Conservation (phyloP, 2,888 invertebrate genomes). For the Chloromyia formosa region DNA sequence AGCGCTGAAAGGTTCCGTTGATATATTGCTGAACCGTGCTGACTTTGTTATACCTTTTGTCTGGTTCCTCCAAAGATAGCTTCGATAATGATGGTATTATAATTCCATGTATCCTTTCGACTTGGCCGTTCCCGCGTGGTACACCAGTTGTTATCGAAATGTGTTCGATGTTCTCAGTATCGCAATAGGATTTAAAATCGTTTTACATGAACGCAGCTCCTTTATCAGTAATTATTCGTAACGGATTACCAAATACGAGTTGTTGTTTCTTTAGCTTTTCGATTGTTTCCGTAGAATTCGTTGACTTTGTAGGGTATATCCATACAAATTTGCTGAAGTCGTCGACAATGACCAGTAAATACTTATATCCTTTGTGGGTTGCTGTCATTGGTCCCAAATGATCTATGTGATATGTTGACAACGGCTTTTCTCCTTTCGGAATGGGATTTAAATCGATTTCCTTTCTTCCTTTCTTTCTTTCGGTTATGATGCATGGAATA, state of each 20-base stretch:
- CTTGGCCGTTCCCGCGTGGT: not conserved
- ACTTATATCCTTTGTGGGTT: not conserved
- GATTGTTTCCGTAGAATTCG: not conserved
- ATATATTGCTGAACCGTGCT: not conserved
- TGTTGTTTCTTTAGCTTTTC: not conserved
- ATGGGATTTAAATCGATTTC: not conserved
- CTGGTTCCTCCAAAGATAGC: constrained; percentile 32
- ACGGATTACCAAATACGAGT: not conserved
- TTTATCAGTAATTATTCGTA: not conserved
- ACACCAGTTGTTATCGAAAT: constrained; percentile 2
- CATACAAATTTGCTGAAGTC: not conserved
- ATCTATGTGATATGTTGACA: not conserved
- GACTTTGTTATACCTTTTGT: constrained; percentile 51
- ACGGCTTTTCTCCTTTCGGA: not conserved
- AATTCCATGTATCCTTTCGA: constrained; percentile 45
- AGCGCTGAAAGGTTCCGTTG: no score
- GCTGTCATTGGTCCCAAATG: constrained; percentile 1
- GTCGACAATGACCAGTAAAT: not conserved
- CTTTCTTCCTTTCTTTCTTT: not conserved
- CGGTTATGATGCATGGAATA: not conserved
- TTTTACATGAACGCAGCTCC: not conserved
- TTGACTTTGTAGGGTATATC: not conserved
- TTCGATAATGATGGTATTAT: constrained; percentile 41
- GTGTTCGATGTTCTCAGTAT: not conserved
- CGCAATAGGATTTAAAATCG: not conserved